Percentiles rank a stretch among this genome's conserved stretches.
Evolutionary conservation across 2,888 invertebrate genomes (phyloP).

Genomic region (Drosophila peninsularis): DNA sequence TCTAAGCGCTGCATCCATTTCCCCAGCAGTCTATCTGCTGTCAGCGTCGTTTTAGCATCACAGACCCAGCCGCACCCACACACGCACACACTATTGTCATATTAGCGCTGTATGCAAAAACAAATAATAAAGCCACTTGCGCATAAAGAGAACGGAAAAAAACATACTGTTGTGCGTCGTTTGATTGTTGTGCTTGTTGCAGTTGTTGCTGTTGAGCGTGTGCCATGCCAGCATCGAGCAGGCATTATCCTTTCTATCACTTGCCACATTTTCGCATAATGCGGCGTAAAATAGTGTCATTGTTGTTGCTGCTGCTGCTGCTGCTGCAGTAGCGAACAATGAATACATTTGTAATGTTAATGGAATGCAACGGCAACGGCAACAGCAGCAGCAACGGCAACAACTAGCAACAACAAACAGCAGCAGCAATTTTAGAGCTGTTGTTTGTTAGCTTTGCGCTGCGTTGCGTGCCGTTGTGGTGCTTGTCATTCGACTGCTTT

Average conservation of each 20-base stretch:
- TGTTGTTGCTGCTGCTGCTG: conserved; percentile 42
- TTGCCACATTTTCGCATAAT: conserved; percentile 77
- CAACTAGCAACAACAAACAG: conserved; percentile 12
- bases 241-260: conserved; percentile 78
- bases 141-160: conserved; percentile 33
- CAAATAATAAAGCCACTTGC: conserved; percentile 76
- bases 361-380: conserved; percentile 53
- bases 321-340: conserved; percentile 48
- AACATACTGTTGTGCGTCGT: conserved; percentile 33
- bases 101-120: conserved; percentile 65
- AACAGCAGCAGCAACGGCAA: conserved; percentile 31
- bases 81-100: conserved; percentile 19
- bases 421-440: conserved; percentile 48
- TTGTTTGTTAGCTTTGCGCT: conserved; percentile 54
- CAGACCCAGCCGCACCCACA: neutral
- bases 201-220: conserved; percentile 28
- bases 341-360: conserved; percentile 71
- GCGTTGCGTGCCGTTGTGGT: conserved; percentile 24
- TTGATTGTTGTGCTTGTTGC: conserved; percentile 26
- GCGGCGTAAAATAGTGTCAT: conserved; percentile 64
- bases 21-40: no score
- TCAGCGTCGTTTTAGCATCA: conserved; percentile 39
- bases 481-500: conserved; percentile 53
- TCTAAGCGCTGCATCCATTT: no score
- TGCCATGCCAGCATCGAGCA: conserved; percentile 36